Percentiles rank a stretch among this genome's conserved stretches.
These are phyloP conservation scores for Apis mellifera DNA, from an alignment of 1,140 invertebrate genomes.

Conservation along the genomic window DNA sequence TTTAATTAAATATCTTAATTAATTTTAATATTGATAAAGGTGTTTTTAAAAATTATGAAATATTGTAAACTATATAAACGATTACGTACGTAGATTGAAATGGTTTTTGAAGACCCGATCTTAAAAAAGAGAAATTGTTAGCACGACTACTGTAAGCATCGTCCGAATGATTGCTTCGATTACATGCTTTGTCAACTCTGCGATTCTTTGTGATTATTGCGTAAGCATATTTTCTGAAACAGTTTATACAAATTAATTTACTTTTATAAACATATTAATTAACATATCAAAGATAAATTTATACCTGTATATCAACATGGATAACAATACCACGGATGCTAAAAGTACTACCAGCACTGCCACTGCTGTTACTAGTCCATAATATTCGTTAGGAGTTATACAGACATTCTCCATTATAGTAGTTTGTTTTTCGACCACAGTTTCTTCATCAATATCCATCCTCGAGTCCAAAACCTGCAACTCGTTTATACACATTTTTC, in stretches of 20 bases:
- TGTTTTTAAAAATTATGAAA: too few relatives aligned
- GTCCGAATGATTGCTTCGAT: conserved; percentile 67
- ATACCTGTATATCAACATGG: conserved; percentile 87
- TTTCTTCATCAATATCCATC: conserved; percentile 86
- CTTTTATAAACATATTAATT: background rate
- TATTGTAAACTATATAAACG: background rate
- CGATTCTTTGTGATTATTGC: conserved; percentile 76
- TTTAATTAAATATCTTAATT: background rate
- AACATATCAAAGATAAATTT: background rate
- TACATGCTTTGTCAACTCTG: conserved; percentile 71
- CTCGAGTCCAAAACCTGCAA: conserved; percentile 86
- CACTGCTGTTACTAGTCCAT: conserved; percentile 87
- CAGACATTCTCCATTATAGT: conserved; percentile 86
- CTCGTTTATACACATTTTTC: background rate
- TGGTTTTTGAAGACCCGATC: conserved; percentile 75
- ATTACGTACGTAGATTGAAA: conserved; percentile 72
- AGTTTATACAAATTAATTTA: conserved; percentile 6
- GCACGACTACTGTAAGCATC: conserved; percentile 71
- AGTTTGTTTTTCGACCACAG: conserved; percentile 82
- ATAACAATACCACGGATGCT: conserved; percentile 84
- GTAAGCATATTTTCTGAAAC: conserved; percentile 77
- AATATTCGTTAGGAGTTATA: conserved; percentile 88
- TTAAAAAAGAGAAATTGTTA: conserved; percentile 78
- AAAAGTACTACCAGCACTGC: conserved; percentile 87
- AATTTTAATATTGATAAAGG: too few relatives aligned